phyloP scores from a whole-genome alignment of 2,113 vertebrate species.

The Urocynchramus pylzowi region DNA sequence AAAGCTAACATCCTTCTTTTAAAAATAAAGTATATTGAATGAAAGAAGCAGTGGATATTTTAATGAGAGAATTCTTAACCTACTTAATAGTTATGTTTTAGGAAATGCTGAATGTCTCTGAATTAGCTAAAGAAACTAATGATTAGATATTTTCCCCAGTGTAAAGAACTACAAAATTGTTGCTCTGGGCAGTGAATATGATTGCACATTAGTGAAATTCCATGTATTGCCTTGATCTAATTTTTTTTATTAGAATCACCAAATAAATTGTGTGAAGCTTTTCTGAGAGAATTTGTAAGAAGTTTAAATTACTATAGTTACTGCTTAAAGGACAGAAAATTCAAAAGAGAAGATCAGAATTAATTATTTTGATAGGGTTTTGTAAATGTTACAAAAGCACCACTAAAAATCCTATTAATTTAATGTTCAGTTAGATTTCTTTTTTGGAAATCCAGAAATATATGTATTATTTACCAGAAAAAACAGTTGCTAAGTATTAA shows the following conservation, averaged over 20 bases:
- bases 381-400: neutral
- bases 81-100: slow-evolving; percentile 19
- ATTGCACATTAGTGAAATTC: neutral
- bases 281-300: neutral
- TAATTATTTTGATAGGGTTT: neutral
- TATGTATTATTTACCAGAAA: neutral
- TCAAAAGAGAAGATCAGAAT: neutral
- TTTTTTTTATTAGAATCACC: neutral
- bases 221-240: neutral
- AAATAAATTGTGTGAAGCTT: neutral
- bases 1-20: neutral
- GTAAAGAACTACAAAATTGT: slow-evolving; percentile 27
- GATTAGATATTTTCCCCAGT: slow-evolving; percentile 19
- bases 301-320: neutral
- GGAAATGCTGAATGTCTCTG: neutral
- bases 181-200: slow-evolving; percentile 30
- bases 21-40: neutral
- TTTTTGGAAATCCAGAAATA: neutral
- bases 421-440: neutral
- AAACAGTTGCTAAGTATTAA: neutral
- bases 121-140: slow-evolving; percentile 34
- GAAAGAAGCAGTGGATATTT: neutral
- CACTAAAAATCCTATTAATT: neutral
- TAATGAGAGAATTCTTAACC: neutral
- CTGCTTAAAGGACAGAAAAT: neutral